Evolutionary conservation across 1,140 invertebrate species (phyloP).

Genomic region (Eubasilissa regina): DNA sequence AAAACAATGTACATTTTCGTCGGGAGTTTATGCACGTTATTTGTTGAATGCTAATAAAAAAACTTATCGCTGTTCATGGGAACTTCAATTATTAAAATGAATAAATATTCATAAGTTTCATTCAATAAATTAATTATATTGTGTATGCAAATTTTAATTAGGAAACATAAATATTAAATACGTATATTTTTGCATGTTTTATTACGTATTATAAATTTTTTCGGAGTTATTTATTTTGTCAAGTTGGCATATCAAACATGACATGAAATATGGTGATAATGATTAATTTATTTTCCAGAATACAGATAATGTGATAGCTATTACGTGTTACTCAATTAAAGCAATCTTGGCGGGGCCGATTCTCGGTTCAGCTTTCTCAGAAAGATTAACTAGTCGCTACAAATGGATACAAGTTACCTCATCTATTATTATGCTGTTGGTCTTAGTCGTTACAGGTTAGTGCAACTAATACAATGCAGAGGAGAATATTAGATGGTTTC

Average conservation of each 20-base stretch:
- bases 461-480: neutral
- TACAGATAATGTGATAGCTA: slow-evolving; percentile 63
- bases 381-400: slow-evolving; percentile 68
- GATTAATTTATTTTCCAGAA: slow-evolving; percentile 62
- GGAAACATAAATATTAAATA: too few species aligned
- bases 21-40: too few species aligned
- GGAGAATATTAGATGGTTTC: too few species aligned
- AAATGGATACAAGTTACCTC: slow-evolving; percentile 69
- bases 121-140: too few species aligned
- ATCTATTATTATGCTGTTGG: slow-evolving; percentile 69
- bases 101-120: too few species aligned
- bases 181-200: too few species aligned
- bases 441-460: slow-evolving; percentile 64
- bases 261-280: neutral
- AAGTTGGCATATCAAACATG: too few species aligned
- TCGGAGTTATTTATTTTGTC: neutral
- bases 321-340: slow-evolving; percentile 67
- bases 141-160: too few species aligned
- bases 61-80: too few species aligned
- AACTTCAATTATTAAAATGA: too few species aligned
- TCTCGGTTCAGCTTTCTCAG: slow-evolving; percentile 70
- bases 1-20: too few species aligned
- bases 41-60: too few species aligned
- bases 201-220: neutral
- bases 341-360: slow-evolving; percentile 70